Conservation (phyloP, 2,888 invertebrate species). For the Nymphalis polychloros region DNA sequence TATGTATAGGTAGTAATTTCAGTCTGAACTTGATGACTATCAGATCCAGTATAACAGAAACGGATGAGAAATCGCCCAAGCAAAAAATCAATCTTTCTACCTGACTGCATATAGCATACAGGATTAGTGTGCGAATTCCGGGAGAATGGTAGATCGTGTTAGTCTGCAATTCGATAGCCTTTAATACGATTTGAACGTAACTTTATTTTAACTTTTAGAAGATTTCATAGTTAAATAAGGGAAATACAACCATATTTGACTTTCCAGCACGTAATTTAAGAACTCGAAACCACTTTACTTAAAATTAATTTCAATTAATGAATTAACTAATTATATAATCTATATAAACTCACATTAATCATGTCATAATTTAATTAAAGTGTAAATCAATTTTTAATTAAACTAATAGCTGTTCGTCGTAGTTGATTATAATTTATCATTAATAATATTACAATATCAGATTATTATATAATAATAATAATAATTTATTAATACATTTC, state of each 20-base stretch:
- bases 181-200: neutral
- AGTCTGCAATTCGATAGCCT: slow-evolving; percentile 3
- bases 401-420: slow-evolving; percentile 3
- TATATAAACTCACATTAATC: no score
- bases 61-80: neutral
- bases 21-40: neutral
- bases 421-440: neutral
- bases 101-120: neutral
- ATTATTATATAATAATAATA: slow-evolving; percentile 1
- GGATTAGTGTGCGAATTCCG: neutral
- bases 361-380: no score
- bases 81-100: neutral
- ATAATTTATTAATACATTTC: neutral
- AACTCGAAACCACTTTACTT: no score
- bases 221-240: neutral
- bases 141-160: neutral
- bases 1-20: no score
- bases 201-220: neutral
- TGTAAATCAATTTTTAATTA: neutral
- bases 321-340: no score
- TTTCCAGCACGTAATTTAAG: no score
- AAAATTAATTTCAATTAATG: no score
- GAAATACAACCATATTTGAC: no score
- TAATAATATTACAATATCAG: neutral
- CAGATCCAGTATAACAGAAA: neutral